Conservation (phyloP, 2,797 vertebrate genomes). For the Xenopus petersii region DNA sequence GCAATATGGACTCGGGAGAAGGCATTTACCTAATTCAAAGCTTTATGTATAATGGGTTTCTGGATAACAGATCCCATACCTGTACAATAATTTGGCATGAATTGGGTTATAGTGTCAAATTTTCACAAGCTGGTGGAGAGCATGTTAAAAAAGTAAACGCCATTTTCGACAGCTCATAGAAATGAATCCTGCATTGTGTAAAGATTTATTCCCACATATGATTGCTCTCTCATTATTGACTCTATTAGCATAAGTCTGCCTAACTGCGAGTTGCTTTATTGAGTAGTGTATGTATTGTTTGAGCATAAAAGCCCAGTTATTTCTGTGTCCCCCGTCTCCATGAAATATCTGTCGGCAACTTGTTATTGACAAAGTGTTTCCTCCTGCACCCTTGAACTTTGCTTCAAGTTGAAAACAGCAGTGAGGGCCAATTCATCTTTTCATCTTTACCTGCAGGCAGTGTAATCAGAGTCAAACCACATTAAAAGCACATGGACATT, state of each 20-base stretch:
- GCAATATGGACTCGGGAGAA: no score
- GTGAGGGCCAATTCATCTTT: conserved; percentile 48
- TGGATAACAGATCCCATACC: no score
- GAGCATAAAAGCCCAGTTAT: not conserved
- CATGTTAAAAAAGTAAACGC: no score
- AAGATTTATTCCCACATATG: no score
- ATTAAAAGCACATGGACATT: conserved; percentile 54
- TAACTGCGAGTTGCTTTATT: not conserved
- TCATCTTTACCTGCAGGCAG: conserved; percentile 55
- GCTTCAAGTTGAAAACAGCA: conserved; percentile 27
- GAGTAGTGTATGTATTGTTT: no score
- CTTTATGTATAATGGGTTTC: no score
- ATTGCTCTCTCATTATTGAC: conserved; percentile 3
- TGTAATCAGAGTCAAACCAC: conserved; percentile 56
- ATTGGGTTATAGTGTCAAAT: no score
- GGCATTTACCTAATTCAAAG: no score
- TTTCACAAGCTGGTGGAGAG: no score
- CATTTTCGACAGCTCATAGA: no score
- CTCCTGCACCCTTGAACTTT: conserved; percentile 52
- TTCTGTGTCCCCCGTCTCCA: conserved; percentile 38
- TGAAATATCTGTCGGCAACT: conserved; percentile 59
- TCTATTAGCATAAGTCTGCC: not conserved
- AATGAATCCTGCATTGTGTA: no score
- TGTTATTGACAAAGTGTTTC: conserved; percentile 63
- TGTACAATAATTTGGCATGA: no score